phyloP scores from a whole-genome alignment of 2,888 invertebrate species.

The Parnassius smintheus region DNA sequence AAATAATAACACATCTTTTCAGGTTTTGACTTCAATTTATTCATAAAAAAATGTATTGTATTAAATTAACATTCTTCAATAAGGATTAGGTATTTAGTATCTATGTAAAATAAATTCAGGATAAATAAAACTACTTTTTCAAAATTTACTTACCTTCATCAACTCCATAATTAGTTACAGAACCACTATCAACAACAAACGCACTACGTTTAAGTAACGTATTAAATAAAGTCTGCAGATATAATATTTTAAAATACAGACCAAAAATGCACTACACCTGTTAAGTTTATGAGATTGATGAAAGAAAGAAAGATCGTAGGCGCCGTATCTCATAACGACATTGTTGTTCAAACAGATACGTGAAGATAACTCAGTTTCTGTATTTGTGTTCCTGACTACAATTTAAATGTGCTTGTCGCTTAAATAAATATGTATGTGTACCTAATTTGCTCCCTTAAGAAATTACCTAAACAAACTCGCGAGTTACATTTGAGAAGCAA shows the following conservation, averaged over 20 bases:
- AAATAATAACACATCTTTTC: too few relatives aligned
- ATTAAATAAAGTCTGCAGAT: neutral
- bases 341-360: constrained; percentile 38
- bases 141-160: constrained; percentile 26
- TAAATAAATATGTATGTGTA: constrained; percentile 1
- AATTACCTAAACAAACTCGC: too few relatives aligned
- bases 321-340: constrained; percentile 28
- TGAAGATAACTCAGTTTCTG: constrained; percentile 12
- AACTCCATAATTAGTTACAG: constrained; percentile 34
- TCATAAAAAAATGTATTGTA: too few relatives aligned
- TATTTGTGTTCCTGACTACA: constrained; percentile 20
- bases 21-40: too few relatives aligned
- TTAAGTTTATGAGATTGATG: constrained; percentile 12
- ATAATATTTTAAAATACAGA: constrained; percentile 24
- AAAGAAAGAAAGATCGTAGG: constrained; percentile 23
- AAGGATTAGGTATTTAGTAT: too few relatives aligned
- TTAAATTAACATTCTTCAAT: too few relatives aligned
- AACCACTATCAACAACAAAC: constrained; percentile 5
- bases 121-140: too few relatives aligned
- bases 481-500: too few relatives aligned
- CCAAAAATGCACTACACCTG: constrained; percentile 11
- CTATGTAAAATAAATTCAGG: too few relatives aligned
- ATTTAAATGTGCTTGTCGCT: constrained; percentile 12
- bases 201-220: constrained; percentile 12
- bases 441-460: too few relatives aligned